A percentile compares a stretch with the other conserved stretches of the same genome.
These are phyloP conservation scores for Polymixis flavicincta DNA, from an alignment of 2,888 invertebrate genomes.

Conservation along the genomic window DNA sequence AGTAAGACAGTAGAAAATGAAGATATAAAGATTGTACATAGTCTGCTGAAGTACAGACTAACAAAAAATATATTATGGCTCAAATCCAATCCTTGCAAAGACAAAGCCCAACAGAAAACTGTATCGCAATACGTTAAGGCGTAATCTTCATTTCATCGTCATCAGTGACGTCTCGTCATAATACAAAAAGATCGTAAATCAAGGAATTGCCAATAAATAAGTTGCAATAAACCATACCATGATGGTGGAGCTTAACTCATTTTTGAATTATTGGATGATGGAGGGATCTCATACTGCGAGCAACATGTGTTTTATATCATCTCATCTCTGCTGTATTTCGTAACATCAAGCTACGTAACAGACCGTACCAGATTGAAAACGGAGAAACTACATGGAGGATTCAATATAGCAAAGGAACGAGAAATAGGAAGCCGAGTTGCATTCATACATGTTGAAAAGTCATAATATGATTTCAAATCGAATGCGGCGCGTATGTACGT, in stretches of 20 bases:
- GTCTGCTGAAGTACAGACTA: not conserved
- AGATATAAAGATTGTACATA: conserved; percentile 8
- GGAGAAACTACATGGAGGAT: conserved; percentile 80
- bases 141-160: conserved; percentile 63
- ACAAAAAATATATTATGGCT: conserved; percentile 4
- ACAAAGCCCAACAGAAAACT: conserved; percentile 34
- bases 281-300: conserved; percentile 79
- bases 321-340: conserved; percentile 81
- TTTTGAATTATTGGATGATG: conserved; percentile 85
- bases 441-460: conserved; percentile 87
- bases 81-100: conserved; percentile 22
- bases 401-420: conserved; percentile 85
- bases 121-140: conserved; percentile 37
- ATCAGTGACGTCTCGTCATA: conserved; percentile 67
- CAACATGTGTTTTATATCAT: conserved; percentile 87
- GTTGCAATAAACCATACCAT: conserved; percentile 80
- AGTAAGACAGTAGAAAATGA: not conserved
- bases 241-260: conserved; percentile 80
- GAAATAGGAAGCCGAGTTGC: conserved; percentile 83
- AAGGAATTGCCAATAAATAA: conserved; percentile 76
- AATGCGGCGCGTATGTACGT: conserved; percentile 81
- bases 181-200: conserved; percentile 76
- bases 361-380: conserved; percentile 84
- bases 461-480: conserved; percentile 87
- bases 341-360: conserved; percentile 79